Percentiles rank a stretch among this genome's conserved stretches.
phyloP scores from a whole-genome alignment of 23 tunicate genomes.

The Aplidium turbinatum region DNA sequence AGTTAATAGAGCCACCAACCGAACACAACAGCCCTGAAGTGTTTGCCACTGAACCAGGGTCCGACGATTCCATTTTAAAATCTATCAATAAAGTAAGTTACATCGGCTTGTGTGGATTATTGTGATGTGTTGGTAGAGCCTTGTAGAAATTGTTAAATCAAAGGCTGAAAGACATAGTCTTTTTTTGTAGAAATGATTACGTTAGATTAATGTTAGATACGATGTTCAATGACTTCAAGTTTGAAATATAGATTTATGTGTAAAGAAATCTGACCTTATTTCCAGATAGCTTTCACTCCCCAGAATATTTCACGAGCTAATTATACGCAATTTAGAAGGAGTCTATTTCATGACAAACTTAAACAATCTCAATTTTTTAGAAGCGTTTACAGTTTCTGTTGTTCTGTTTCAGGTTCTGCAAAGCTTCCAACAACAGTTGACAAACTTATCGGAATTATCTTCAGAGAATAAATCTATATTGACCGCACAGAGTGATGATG shows the following conservation, averaged over 20 bases:
- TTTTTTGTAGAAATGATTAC: background rate
- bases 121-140: too few species aligned
- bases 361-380: too few species aligned
- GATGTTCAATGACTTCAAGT: background rate
- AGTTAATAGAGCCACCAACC: conserved; percentile 14
- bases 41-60: background rate
- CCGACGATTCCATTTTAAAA: background rate
- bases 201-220: background rate
- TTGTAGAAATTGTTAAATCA: too few species aligned
- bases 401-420: conserved; percentile 19
- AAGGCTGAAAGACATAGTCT: too few species aligned
- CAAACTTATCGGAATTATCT: background rate
- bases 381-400: too few species aligned
- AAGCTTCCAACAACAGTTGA: conserved; percentile 14
- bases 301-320: too few species aligned
- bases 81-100: conserved; percentile 7
- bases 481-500: background rate
- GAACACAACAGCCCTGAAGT: background rate
- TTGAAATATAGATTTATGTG: background rate
- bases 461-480: background rate
- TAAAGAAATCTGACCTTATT: background rate
- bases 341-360: too few species aligned
- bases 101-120: background rate
- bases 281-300: too few species aligned
- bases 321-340: too few species aligned